A percentile compares a stretch with the other conserved stretches of the same genome.
These are phyloP conservation scores for Megathymus violae DNA, from an alignment of 1,140 invertebrate genomes.

Conservation along the genomic window DNA sequence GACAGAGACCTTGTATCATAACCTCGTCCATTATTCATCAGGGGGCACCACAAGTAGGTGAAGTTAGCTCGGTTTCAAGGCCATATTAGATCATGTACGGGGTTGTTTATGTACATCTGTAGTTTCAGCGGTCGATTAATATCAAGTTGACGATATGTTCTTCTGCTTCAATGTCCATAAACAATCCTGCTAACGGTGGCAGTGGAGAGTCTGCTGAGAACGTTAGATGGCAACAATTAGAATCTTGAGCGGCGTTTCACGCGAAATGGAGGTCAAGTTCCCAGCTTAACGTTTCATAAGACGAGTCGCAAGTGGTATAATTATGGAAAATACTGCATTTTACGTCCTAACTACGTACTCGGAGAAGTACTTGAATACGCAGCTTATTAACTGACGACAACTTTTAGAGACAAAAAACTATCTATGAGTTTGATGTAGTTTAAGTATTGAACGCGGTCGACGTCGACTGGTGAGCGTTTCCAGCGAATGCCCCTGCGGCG, in stretches of 20 bases:
- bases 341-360: background rate
- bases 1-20: no score
- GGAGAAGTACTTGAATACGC: background rate
- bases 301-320: background rate
- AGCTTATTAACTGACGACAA: background rate
- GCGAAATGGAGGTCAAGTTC: background rate
- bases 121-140: no score
- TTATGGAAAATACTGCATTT: background rate
- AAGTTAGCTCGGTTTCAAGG: no score
- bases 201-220: background rate
- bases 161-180: background rate
- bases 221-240: background rate
- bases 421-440: no score
- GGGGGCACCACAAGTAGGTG: no score
- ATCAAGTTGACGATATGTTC: background rate
- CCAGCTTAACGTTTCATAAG: background rate
- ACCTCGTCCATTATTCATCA: no score
- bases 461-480: no score
- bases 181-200: background rate
- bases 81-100: no score
- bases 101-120: no score
- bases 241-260: background rate
- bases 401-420: no score
- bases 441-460: no score
- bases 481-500: no score